These are phyloP conservation scores for Paragorgia papillata DNA, from an alignment of 92 coral and sea anemone species.

Conservation along the genomic window DNA sequence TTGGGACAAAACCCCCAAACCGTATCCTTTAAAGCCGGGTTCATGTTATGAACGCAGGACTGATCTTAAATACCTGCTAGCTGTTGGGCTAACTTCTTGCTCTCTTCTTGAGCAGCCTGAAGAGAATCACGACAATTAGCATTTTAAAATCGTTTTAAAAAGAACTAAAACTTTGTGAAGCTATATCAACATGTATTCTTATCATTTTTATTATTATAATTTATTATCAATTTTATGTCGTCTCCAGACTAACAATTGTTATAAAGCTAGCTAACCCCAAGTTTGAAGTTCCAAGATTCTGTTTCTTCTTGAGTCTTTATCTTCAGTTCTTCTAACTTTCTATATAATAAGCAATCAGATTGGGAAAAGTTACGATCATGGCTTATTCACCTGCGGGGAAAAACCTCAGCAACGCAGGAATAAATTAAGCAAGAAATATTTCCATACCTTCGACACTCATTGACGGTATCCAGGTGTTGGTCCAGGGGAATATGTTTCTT, in stretches of 20 bases:
- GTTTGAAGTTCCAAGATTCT: slow-evolving; percentile 61
- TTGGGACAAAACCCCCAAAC: no score
- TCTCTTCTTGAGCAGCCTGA: slow-evolving; percentile 72
- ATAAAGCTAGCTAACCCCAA: slow-evolving; percentile 60
- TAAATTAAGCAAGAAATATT: not conserved
- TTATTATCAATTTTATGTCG: no score
- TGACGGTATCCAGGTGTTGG: slow-evolving; percentile 81
- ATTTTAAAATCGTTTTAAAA: not conserved
- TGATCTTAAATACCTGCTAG: slow-evolving; percentile 85
- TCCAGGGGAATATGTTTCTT: slow-evolving; percentile 69
- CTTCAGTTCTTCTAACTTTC: slow-evolving; percentile 83
- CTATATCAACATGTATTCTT: no score
- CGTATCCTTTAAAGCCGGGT: no score
- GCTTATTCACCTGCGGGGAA: no score
- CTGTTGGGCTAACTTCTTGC: slow-evolving; percentile 60
- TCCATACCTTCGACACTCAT: slow-evolving; percentile 83
- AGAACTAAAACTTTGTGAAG: not conserved
- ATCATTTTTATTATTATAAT: no score
- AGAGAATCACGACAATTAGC: not conserved
- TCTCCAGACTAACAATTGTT: no score
- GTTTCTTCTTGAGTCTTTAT: slow-evolving; percentile 69
- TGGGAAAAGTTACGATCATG: no score
- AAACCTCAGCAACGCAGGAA: not conserved
- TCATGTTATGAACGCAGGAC: no score
- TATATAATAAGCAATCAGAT: slow-evolving; percentile 26